A percentile compares a stretch with the other conserved stretches of the same genome.
These are phyloP conservation scores for Rhopalosiphum padi DNA, from an alignment of 1,140 invertebrate species.

Conservation along the genomic window DNA sequence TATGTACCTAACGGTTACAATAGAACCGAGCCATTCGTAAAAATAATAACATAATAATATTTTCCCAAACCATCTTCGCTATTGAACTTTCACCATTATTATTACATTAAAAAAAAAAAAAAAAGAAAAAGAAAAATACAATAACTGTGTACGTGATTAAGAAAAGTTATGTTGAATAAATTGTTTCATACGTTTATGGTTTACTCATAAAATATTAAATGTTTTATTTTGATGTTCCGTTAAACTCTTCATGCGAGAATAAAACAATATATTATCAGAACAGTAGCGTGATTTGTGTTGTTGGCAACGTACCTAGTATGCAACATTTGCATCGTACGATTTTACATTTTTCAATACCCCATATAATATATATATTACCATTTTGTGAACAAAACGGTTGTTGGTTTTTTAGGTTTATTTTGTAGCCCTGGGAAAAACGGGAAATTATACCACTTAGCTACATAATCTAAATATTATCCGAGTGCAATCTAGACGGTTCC, in stretches of 20 bases:
- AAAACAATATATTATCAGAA: background rate
- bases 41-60: slow-evolving; percentile 3
- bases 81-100: background rate
- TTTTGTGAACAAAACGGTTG: background rate
- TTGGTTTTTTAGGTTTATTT: background rate
- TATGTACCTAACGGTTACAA: background rate
- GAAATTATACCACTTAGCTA: background rate
- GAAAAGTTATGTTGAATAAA: background rate
- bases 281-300: background rate
- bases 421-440: background rate
- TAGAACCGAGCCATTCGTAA: background rate
- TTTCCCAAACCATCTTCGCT: no score
- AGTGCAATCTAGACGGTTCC: background rate
- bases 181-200: background rate
- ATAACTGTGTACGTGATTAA: background rate
- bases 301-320: background rate
- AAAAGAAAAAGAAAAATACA: background rate
- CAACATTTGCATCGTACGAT: background rate
- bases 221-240: background rate
- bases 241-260: background rate
- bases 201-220: background rate
- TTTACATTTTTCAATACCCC: background rate
- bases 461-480: background rate
- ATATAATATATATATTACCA: background rate
- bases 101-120: background rate